These are phyloP conservation scores for Hemaris fuciformis DNA, from an alignment of 2,888 invertebrate genomes.

Conservation along the genomic window DNA sequence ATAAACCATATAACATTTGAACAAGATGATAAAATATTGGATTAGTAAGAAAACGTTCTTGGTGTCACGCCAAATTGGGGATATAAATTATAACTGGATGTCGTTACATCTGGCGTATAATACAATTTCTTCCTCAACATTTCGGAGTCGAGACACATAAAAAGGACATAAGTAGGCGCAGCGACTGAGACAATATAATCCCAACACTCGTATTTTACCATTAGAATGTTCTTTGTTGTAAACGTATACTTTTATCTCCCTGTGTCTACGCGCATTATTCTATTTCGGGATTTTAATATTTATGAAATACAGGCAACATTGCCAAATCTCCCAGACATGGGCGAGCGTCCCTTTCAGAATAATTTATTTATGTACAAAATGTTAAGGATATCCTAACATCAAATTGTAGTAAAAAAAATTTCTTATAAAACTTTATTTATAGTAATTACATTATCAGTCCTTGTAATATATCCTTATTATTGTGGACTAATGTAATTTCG, in stretches of 20 bases:
- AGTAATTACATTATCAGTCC: no score
- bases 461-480: no score
- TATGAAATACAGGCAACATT: background rate
- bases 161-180: constrained; percentile 5
- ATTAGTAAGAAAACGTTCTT: constrained; percentile 16
- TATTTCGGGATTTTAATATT: background rate
- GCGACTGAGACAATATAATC: background rate
- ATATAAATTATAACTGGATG: constrained; percentile 19
- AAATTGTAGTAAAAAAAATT: background rate
- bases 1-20: background rate
- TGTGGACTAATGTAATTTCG: no score
- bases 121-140: constrained; percentile 1
- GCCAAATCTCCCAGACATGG: background rate
- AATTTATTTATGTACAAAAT: background rate
- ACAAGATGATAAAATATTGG: background rate
- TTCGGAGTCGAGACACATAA: background rate
- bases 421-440: no score
- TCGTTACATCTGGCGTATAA: background rate
- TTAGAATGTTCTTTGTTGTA: background rate
- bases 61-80: constrained; percentile 32
- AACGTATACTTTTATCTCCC: background rate
- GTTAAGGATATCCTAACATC: background rate
- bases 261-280: background rate
- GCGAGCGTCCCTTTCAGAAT: background rate
- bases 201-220: background rate